Evolutionary conservation across 37 sponge, comb jelly and placozoan genomes (phyloP).

Genomic region (Spongia lamella): DNA sequence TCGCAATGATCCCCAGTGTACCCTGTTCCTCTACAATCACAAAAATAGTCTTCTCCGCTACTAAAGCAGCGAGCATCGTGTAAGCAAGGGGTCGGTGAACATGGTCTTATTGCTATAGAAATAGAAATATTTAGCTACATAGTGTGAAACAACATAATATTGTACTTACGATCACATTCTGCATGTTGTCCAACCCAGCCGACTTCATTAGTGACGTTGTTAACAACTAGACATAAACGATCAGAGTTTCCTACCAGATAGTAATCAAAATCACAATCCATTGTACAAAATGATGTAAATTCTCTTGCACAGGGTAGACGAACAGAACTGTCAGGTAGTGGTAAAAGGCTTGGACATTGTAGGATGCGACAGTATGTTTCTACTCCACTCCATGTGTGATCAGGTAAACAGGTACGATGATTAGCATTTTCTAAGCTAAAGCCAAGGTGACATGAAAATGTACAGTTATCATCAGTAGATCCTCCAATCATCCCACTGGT

Average conservation of each 20-base stretch:
- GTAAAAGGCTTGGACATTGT: background rate
- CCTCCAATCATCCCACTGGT: slow-evolving; percentile 7
- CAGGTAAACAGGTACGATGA: slow-evolving; percentile 1
- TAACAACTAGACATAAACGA: background rate
- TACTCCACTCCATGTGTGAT: slow-evolving; percentile 11
- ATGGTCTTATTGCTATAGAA: slow-evolving; percentile 1
- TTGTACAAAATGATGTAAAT: background rate
- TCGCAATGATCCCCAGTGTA: slow-evolving; percentile 9
- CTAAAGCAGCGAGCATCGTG: background rate
- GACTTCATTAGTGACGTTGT: background rate
- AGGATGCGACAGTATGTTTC: background rate
- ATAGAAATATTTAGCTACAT: background rate
- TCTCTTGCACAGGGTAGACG: background rate
- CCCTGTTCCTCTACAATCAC: slow-evolving; percentile 10
- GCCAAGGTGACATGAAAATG: slow-evolving; percentile 11
- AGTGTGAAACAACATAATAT: background rate
- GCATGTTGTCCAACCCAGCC: slow-evolving; percentile 1
- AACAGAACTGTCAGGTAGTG: background rate
- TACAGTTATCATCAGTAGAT: slow-evolving; percentile 13
- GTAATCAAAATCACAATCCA: slow-evolving; percentile 12
- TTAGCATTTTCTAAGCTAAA: background rate
- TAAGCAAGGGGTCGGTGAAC: slow-evolving; percentile 7
- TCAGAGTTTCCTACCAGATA: background rate
- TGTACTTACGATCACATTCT: slow-evolving; percentile 17
- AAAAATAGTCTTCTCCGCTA: background rate